These are phyloP conservation scores for Euspilapteryx auroguttella DNA, from an alignment of 2,888 invertebrate genomes.

Conservation along the genomic window DNA sequence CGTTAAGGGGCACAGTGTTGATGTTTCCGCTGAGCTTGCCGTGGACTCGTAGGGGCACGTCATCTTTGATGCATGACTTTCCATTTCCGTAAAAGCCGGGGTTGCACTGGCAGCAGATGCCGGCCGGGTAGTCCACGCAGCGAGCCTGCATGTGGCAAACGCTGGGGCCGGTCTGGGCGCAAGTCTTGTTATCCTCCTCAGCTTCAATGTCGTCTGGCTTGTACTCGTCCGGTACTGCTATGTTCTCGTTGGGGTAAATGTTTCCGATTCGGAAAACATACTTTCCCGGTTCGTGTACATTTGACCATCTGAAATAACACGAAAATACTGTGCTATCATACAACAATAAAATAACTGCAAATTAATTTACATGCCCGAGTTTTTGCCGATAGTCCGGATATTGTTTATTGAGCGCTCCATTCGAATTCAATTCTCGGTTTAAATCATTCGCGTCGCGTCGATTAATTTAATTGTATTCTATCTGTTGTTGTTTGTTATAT, in stretches of 20 bases:
- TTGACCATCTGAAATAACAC: constrained; percentile 85
- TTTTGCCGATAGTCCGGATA: no score
- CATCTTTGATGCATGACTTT: constrained; percentile 81
- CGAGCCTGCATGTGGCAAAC: constrained; percentile 80
- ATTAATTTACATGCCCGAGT: no score
- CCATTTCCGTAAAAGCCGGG: constrained; percentile 93
- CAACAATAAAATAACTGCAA: constrained; percentile 4
- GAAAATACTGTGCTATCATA: constrained; percentile 9
- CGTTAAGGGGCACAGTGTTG: constrained; percentile 73
- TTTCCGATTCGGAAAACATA: constrained; percentile 88
- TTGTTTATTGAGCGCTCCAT: no score
- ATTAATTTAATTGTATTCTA: no score
- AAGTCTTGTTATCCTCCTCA: constrained; percentile 53
- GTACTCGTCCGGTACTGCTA: constrained; percentile 68
- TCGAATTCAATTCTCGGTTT: no score
- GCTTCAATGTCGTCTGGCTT: constrained; percentile 38
- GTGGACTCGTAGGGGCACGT: constrained; percentile 81
- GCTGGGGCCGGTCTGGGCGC: constrained; percentile 66
- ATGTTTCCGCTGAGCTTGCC: constrained; percentile 86
- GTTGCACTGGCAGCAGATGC: constrained; percentile 89
- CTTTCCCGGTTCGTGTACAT: constrained; percentile 80
- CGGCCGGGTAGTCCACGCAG: constrained; percentile 80
- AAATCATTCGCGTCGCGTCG: no score
- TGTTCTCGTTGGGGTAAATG: constrained; percentile 60
- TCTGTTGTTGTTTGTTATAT: no score